Percentiles rank a stretch among this genome's conserved stretches.
Evolutionary conservation across 2,797 vertebrate species (phyloP).

Genomic region (Mormyrops boulengeri): DNA sequence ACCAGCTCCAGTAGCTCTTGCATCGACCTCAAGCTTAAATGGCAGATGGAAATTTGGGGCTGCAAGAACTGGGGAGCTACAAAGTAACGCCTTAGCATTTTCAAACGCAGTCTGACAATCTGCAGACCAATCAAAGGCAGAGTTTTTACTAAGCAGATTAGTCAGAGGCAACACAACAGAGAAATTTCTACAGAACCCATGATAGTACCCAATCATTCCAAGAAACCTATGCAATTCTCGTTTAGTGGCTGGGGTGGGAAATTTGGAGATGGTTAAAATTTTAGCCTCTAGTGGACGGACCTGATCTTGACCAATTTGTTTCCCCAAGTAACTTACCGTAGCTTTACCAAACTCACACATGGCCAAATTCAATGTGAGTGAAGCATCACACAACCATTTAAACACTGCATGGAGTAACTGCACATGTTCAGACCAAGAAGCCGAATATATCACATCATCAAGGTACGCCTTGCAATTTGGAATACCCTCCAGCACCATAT

Average conservation of each 20-base stretch:
- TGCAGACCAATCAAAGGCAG: neutral
- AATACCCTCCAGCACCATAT: neutral
- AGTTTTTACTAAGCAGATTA: neutral
- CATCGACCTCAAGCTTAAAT: neutral
- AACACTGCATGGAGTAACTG: neutral
- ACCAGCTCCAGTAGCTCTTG: neutral
- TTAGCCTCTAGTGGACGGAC: neutral
- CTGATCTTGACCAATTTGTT: neutral
- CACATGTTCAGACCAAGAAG: neutral
- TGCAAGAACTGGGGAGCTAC: neutral
- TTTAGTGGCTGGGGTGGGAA: neutral
- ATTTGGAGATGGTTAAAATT: neutral
- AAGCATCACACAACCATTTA: neutral
- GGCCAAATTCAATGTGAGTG: neutral
- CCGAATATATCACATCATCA: neutral
- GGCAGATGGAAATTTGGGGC: too few species aligned
- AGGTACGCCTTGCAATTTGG: neutral
- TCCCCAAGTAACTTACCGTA: neutral
- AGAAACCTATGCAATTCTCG: neutral
- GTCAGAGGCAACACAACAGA: neutral
- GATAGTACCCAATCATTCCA: neutral
- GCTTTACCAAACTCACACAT: neutral
- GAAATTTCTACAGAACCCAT: neutral
- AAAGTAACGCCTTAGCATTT: neutral
- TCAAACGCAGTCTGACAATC: neutral